Base-by-base conservation (phyloP, 1,140 invertebrate species). In the Arion vulgaris region DNA sequence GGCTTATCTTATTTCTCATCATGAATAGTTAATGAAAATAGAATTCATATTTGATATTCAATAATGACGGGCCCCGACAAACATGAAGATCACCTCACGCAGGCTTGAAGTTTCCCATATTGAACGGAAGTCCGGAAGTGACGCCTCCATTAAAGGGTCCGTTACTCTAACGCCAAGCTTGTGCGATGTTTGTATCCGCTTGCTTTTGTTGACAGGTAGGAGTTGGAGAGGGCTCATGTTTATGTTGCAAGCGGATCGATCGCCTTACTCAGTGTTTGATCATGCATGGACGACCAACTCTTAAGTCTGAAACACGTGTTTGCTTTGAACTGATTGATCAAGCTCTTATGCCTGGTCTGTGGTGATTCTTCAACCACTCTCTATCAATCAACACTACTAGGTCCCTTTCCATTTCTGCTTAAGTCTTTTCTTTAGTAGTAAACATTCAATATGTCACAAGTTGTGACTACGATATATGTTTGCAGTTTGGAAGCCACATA, bases 191-290 rank as follows among this genome's bases (percentile, higher is more conserved):
- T 66, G 62, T 66, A 66, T 66, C 62, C 62, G 62, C 62, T 66
- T 66, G 62, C 62, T 66, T 66, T 66, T 66, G 62, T 66, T 66
- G 62, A 66, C 62, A 66, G 62, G 62, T 66, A 28, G 62, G n/a
- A 66, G 28, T 34, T 28, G 28, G n/a, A n/a, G n/a, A 66, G 62
- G n/a, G 62, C 11, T 28, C 28, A 32, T 66, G 62, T 66, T 66
- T 66, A 66, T 66, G 62, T 66, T 66, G 62, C 62, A 66, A 32
- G 62, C 62, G 32, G 62, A 66, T 66, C 62, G 62, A 66, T 66
- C n/a, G 62, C 17, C 53, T 23, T 23, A 66, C 62, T 66, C 62
- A 28, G n/a, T 66, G 62, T 66, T 66, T 32, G 62, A 66, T 66
- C 62, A 66, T 66, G 62, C 62, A 66, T 66, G 62, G 62, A 28